phyloP scores from a whole-genome alignment of 2,113 vertebrate genomes.

The Orcinus orca region DNA sequence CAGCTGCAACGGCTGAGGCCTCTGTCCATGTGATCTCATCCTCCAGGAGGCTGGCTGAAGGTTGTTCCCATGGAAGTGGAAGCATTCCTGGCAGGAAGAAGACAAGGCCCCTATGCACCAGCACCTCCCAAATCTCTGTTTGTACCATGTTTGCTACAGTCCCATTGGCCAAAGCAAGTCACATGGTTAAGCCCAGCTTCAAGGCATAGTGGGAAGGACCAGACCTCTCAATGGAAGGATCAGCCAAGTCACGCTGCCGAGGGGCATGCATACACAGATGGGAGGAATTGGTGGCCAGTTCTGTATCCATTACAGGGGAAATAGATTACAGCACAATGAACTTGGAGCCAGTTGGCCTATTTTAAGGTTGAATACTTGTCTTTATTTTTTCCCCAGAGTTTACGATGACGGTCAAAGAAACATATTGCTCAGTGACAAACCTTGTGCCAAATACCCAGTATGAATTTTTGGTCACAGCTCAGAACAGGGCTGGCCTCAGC shows the following conservation, averaged over 20 bases:
- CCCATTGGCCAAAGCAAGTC: background rate
- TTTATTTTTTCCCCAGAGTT: conserved; percentile 81
- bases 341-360: background rate
- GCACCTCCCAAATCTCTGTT: background rate
- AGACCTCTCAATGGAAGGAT: background rate
- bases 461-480: conserved; percentile 95
- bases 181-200: background rate
- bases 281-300: background rate
- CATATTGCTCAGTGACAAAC: conserved; percentile 89
- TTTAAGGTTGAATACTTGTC: conserved; percentile 39
- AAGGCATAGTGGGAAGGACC: no score
- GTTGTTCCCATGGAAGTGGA: background rate
- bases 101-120: background rate
- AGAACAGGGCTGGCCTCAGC: conserved; percentile 92
- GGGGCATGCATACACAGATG: fast-evolving
- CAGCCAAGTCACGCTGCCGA: background rate
- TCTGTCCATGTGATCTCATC: background rate
- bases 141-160: background rate
- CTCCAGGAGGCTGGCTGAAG: background rate
- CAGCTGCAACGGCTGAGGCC: background rate
- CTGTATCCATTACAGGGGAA: background rate
- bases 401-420: conserved; percentile 91
- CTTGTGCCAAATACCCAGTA: conserved; percentile 93
- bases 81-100: background rate
- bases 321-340: background rate